These are phyloP conservation scores for Polyergus mexicanus DNA, from an alignment of 1,140 invertebrate species.

Conservation along the genomic window DNA sequence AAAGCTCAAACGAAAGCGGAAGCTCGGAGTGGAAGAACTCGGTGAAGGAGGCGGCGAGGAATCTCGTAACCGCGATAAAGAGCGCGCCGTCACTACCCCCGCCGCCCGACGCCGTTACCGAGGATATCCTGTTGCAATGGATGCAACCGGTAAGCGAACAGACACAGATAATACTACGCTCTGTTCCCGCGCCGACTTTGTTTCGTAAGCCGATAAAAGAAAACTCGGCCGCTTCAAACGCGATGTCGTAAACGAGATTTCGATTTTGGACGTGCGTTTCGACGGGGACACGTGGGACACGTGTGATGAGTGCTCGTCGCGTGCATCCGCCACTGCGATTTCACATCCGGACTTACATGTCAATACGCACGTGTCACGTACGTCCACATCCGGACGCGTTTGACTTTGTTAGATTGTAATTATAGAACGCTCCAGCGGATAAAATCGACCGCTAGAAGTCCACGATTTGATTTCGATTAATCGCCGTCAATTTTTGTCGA, in stretches of 20 bases:
- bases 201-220: background rate
- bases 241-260: conserved; percentile 20
- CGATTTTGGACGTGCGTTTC: background rate
- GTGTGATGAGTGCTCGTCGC: background rate
- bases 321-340: conserved; percentile 25
- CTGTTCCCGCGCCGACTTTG: background rate
- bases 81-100: conserved; percentile 79
- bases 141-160: conserved; percentile 82
- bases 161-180: background rate
- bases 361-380: conserved; percentile 54
- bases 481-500: background rate
- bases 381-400: conserved; percentile 19
- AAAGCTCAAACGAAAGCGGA: conserved; percentile 71
- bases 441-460: background rate
- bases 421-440: background rate
- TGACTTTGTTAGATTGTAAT: conserved; percentile 6
- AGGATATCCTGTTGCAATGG: conserved; percentile 83
- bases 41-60: conserved; percentile 81
- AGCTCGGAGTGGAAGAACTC: conserved; percentile 83
- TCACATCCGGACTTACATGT: background rate
- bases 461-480: background rate
- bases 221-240: background rate
- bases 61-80: conserved; percentile 81
- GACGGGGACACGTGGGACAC: background rate
- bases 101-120: conserved; percentile 79